Conservation (phyloP, 2,113 vertebrate genomes). For the Steatornis caripensis region DNA sequence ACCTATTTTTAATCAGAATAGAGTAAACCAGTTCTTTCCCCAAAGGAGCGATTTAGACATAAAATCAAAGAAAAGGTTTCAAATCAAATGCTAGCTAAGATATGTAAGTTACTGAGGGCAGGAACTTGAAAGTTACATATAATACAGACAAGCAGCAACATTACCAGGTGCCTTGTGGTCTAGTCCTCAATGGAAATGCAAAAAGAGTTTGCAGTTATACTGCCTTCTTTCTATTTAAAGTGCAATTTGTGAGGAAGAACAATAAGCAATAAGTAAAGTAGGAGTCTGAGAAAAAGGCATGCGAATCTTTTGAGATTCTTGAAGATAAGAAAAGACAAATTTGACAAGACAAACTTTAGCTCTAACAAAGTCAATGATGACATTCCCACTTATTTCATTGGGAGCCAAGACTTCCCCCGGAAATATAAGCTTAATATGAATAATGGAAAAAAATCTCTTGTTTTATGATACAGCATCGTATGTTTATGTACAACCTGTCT, state of each 20-base stretch:
- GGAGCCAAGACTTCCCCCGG: not conserved
- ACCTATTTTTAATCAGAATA: not conserved
- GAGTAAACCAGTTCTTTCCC: not conserved
- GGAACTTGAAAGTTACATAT: not conserved
- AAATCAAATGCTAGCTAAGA: not conserved
- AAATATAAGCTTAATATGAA: not conserved
- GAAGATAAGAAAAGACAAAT: not conserved
- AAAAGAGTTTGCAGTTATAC: not conserved
- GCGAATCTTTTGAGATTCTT: not conserved
- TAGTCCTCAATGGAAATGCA: not conserved
- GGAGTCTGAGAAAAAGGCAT: not conserved
- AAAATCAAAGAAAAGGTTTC: not conserved
- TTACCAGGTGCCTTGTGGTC: not conserved
- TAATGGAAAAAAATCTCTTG: not conserved
- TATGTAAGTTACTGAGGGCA: not conserved
- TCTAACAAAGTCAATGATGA: not conserved
- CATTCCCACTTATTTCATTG: not conserved
- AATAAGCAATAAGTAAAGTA: not conserved
- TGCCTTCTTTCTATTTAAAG: not conserved
- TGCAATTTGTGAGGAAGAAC: not conserved
- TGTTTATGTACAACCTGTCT: not conserved
- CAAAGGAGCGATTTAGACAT: not conserved
- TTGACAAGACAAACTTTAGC: not conserved
- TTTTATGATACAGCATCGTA: not conserved
- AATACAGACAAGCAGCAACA: fast-evolving